Evolutionary conservation across 2,888 invertebrate species (phyloP).

Genomic region (Cepaea hortensis): DNA sequence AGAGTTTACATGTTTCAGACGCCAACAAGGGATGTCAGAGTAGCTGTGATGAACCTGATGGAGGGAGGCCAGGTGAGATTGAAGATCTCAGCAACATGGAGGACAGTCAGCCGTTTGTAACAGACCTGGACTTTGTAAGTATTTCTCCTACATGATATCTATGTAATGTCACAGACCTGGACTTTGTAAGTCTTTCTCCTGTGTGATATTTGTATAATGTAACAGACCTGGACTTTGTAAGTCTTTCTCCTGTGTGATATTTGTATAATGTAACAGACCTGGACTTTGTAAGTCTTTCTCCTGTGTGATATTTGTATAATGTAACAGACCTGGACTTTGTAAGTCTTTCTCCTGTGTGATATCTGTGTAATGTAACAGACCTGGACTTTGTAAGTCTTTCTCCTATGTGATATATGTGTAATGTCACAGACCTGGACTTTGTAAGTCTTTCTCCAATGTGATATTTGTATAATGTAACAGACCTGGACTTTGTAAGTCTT

Average conservation of each 20-base stretch:
- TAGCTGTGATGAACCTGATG: background rate
- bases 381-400: too few relatives aligned
- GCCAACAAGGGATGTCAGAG: background rate
- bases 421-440: too few relatives aligned
- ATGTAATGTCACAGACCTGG: too few relatives aligned
- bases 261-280: background rate
- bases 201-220: background rate
- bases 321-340: background rate
- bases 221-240: background rate
- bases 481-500: too few relatives aligned
- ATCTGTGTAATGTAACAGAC: too few relatives aligned
- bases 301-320: background rate
- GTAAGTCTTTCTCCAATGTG: too few relatives aligned
- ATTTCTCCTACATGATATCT: too few relatives aligned
- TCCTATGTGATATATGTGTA: too few relatives aligned
- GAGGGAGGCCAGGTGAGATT: background rate
- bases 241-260: background rate
- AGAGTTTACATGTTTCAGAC: background rate
- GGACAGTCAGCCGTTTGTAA: background rate
- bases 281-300: background rate
- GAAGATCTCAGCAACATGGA: background rate
- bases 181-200: background rate
- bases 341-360: too few relatives aligned
- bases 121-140: conserved; percentile 25
- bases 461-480: too few relatives aligned